Evolutionary conservation across 2,888 invertebrate species (phyloP), one percentile per base, ranked within the genome.

Genomic region (Leptopterna dolabrata): DNA sequence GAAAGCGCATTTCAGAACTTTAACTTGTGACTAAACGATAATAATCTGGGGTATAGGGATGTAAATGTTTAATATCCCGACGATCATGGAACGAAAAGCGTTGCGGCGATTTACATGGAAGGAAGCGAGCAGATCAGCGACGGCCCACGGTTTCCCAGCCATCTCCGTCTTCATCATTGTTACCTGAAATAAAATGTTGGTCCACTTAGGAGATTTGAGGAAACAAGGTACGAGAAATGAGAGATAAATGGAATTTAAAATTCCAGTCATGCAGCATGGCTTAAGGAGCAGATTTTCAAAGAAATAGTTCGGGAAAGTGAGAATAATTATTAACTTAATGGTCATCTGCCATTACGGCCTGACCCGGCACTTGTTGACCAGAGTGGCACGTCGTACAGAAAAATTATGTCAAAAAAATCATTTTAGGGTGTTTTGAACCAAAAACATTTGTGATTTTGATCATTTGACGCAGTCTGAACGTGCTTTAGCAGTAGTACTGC

Each of bases 111-210:
- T 24, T 63, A 63, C 9, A n/a, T n/a, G n/a, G n/a, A n/a, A n/a
- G n/a, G n/a, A n/a, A n/a, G n/a, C 63, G 82, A 63, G 14, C 29
- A 27, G 0, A 11, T 27, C 51, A 82, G 36, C 82, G 82, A 63
- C 82, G 55, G 36, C 82, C 80, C 19, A 82, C 82, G 11, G 82
- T 82, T 55, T 82, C 29, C 82, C 82, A 82, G 82, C 51, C 63
- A 29, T 82, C 82, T 16, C 82, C 82, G 13, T 82, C 82, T n/a
- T 82, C 82, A n/a, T 63, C 82, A 24, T 43, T 29, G 27, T 80
- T 47, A 19, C 80, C 51, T 80, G 29, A 4, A n/a, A 71, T 14
- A 27, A 29, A 24, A 55, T 4, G 55, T 55, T 6, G 4, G 2
- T 55, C 19, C 55, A 55, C 3, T 55, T 16, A 6, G 19, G 11